These are phyloP conservation scores for Bedellia somnulentella DNA, from an alignment of 2,888 invertebrate species.

Conservation along the genomic window DNA sequence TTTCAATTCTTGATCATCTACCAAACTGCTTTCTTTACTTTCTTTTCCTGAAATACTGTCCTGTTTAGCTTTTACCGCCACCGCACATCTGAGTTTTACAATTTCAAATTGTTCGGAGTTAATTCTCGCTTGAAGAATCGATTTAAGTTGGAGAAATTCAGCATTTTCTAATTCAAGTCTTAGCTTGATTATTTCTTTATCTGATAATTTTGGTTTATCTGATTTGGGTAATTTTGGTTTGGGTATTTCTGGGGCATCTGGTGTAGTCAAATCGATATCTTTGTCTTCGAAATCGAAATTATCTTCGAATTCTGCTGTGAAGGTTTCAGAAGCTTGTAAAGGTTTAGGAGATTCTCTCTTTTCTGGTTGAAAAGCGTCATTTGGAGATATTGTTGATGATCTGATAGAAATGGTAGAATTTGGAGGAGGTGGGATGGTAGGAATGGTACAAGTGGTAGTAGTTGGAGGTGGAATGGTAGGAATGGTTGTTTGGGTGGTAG, in stretches of 20 bases:
- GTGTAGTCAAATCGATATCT: slow-evolving; percentile 15
- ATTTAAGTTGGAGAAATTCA: slow-evolving; percentile 68
- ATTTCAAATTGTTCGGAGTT: slow-evolving; percentile 75
- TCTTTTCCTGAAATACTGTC: slow-evolving; percentile 28
- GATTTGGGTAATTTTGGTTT: slow-evolving; percentile 17
- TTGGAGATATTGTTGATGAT: background rate
- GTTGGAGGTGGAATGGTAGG: background rate
- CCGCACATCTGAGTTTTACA: slow-evolving; percentile 61
- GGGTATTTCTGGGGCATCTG: slow-evolving; percentile 14
- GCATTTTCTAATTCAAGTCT: slow-evolving; percentile 68
- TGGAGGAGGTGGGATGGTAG: slow-evolving; percentile 12
- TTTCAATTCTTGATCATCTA: slow-evolving; percentile 38
- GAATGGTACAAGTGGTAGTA: slow-evolving; percentile 5
- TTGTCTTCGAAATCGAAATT: slow-evolving; percentile 23
- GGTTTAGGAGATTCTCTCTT: slow-evolving; percentile 16
- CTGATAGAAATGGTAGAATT: background rate
- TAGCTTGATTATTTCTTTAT: slow-evolving; percentile 58
- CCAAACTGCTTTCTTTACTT: slow-evolving; percentile 28
- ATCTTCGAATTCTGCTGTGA: slow-evolving; percentile 38
- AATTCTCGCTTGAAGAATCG: slow-evolving; percentile 69
- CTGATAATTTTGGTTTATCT: slow-evolving; percentile 57
- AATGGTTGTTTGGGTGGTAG: background rate
- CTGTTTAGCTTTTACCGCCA: slow-evolving; percentile 49
- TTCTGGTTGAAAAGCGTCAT: slow-evolving; percentile 9
- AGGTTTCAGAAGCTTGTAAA: slow-evolving; percentile 18